Percentiles rank a stretch among this genome's conserved stretches.
These are phyloP conservation scores for Sinhomidia bicolor DNA, from an alignment of 2,888 invertebrate genomes.

Conservation along the genomic window DNA sequence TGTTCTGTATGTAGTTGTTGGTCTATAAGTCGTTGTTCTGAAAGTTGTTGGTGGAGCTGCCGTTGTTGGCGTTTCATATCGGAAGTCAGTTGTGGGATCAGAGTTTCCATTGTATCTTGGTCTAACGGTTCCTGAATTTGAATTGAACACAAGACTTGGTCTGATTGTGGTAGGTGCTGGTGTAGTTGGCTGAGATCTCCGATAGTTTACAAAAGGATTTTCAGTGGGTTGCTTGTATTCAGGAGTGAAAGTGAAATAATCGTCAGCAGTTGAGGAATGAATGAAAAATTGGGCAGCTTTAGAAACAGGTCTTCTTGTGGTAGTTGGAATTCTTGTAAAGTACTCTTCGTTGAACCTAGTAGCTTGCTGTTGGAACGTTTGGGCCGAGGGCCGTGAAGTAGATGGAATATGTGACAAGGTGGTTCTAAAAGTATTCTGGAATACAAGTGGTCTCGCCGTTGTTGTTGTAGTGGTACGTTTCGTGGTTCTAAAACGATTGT, in stretches of 20 bases:
- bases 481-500: background rate
- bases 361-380: conserved; percentile 79
- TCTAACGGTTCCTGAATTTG: conserved; percentile 51
- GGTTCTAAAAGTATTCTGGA: conserved; percentile 79
- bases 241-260: conserved; percentile 73
- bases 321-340: conserved; percentile 73
- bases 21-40: background rate
- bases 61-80: conserved; percentile 19
- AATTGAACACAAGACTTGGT: conserved; percentile 50
- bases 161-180: conserved; percentile 65
- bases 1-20: background rate
- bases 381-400: conserved; percentile 63
- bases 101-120: conserved; percentile 7
- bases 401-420: conserved; percentile 66
- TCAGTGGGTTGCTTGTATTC: conserved; percentile 65
- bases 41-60: conserved; percentile 33
- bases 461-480: conserved; percentile 58
- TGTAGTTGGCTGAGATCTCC: background rate
- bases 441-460: conserved; percentile 70
- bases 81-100: conserved; percentile 43
- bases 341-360: conserved; percentile 78
- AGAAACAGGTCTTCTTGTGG: conserved; percentile 68
- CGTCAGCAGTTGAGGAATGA: conserved; percentile 60
- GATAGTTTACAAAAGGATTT: conserved; percentile 61
- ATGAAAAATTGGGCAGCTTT: conserved; percentile 76